Conservation (phyloP, 2,797 vertebrate species). For the Liasis olivaceus region DNA sequence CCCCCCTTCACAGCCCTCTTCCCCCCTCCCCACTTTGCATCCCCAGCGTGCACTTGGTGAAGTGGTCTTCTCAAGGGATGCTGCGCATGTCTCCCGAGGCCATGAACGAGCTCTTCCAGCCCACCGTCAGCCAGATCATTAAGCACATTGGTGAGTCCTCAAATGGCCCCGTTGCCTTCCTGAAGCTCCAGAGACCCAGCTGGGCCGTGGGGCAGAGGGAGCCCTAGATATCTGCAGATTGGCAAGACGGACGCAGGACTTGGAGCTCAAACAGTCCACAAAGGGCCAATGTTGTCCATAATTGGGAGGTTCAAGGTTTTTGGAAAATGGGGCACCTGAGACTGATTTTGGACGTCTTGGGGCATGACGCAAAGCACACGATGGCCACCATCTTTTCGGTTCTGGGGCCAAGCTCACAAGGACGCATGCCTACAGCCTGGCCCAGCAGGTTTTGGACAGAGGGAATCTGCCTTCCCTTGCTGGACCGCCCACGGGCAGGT, state of each 20-base stretch:
- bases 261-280: background rate
- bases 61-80: slow-evolving; percentile 98
- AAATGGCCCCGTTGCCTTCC: background rate
- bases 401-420: too few species aligned
- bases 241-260: background rate
- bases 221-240: background rate
- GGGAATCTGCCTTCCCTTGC: too few species aligned
- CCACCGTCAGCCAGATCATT: slow-evolving; percentile 88
- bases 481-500: background rate
- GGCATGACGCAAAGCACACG: too few species aligned
- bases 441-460: too few species aligned
- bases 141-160: slow-evolving; percentile 86
- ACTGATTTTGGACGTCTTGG: background rate
- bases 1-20: background rate
- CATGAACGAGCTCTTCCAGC: slow-evolving; percentile 95
- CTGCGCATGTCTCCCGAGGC: slow-evolving; percentile 90
- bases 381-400: too few species aligned
- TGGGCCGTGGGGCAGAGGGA: background rate
- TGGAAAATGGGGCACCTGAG: background rate
- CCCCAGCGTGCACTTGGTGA: slow-evolving; percentile 89
- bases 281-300: background rate
- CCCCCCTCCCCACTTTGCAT: background rate
- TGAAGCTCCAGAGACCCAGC: background rate
- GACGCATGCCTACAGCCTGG: too few species aligned
- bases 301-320: background rate